Conservation (phyloP, 2,888 invertebrate species). For the Entomobrya proxima region DNA sequence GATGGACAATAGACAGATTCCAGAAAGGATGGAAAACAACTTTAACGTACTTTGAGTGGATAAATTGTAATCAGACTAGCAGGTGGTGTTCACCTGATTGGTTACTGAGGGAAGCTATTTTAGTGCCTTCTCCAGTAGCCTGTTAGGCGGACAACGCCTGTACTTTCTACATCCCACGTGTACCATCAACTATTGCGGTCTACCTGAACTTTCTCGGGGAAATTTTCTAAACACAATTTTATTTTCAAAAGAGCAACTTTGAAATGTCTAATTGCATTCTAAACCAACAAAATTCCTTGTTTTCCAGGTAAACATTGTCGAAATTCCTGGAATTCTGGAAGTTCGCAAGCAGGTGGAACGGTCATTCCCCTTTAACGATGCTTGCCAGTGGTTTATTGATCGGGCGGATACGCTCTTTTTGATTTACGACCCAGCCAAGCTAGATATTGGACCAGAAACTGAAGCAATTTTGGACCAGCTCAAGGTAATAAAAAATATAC, state of each 20-base stretch:
- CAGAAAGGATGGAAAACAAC: too few relatives aligned
- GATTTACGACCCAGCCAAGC: conserved; percentile 95
- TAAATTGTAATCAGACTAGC: not conserved
- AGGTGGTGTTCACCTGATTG: conserved; percentile 76
- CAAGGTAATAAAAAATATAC: conserved; percentile 84
- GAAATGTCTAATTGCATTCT: too few relatives aligned
- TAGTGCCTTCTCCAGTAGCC: conserved; percentile 77
- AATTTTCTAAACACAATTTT: too few relatives aligned
- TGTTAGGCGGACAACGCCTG: conserved; percentile 76
- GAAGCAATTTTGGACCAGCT: conserved; percentile 96
- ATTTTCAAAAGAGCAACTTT: too few relatives aligned
- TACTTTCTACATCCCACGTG: not conserved
- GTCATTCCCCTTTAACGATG: conserved; percentile 95
- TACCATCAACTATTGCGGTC: not conserved
- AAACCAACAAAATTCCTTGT: conserved; percentile 56
- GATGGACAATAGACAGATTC: too few relatives aligned
- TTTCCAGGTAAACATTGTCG: conserved; percentile 91
- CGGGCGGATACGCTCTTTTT: conserved; percentile 96
- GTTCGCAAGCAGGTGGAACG: conserved; percentile 94
- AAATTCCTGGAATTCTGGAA: conserved; percentile 96
- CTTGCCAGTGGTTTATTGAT: conserved; percentile 98
- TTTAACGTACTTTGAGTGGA: too few relatives aligned
- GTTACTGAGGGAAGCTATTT: conserved; percentile 76
- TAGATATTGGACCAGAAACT: conserved; percentile 96
- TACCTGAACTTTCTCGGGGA: not conserved